phyloP scores from a whole-genome alignment of 2,113 vertebrate genomes.

The Hoplias malabaricus region DNA sequence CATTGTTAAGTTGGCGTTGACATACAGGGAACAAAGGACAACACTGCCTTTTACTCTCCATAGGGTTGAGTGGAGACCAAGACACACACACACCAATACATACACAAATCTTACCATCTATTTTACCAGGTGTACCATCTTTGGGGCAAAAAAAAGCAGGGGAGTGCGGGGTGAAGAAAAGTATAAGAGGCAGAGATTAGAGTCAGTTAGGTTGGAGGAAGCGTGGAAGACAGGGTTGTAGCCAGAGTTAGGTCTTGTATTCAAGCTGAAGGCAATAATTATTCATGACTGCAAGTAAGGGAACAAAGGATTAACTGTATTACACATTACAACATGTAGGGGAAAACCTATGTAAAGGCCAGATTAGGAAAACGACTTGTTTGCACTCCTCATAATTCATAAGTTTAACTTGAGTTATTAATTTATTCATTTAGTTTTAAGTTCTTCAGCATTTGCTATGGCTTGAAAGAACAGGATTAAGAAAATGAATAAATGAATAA shows the following conservation, averaged over 20 bases:
- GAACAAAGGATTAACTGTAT: neutral
- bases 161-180: conserved; percentile 79
- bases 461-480: neutral
- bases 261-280: conserved; percentile 14
- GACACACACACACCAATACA: conserved; percentile 74
- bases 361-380: too few relatives aligned
- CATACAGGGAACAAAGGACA: conserved; percentile 27
- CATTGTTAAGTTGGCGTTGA: conserved; percentile 18
- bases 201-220: conserved; percentile 46
- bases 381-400: too few relatives aligned
- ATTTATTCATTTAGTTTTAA: too few relatives aligned
- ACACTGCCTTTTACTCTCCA: conserved; percentile 16
- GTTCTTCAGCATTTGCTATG: too few relatives aligned
- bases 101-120: conserved; percentile 91
- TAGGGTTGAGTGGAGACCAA: conserved; percentile 10
- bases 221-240: conserved; percentile 42
- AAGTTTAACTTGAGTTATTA: too few relatives aligned
- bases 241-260: conserved; percentile 41
- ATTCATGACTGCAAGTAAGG: conserved; percentile 24
- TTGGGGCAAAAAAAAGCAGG: conserved; percentile 83
- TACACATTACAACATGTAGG: too few relatives aligned
- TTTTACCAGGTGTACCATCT: conserved; percentile 95
- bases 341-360: neutral
- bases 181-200: conserved; percentile 64
- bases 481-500: neutral